phyloP scores from a whole-genome alignment of 2,797 vertebrate species.

The Nothura maculosa region DNA sequence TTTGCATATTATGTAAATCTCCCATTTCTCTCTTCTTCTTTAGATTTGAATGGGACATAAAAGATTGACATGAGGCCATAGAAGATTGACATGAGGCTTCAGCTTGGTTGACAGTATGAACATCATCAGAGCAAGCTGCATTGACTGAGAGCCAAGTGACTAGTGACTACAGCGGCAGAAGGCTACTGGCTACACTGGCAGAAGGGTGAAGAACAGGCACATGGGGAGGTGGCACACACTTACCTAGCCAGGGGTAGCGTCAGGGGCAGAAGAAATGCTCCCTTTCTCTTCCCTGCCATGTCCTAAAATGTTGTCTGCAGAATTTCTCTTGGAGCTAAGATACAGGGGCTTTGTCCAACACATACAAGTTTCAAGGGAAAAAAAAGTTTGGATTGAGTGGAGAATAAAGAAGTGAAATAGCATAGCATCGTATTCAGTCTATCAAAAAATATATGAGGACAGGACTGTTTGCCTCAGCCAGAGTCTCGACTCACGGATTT shows the following conservation, averaged over 20 bases:
- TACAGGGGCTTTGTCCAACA: background rate
- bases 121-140: background rate
- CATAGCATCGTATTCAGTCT: background rate
- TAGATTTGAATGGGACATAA: background rate
- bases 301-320: background rate
- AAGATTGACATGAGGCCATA: background rate
- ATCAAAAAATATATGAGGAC: background rate
- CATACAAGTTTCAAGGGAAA: background rate
- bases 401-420: background rate
- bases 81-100: background rate
- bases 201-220: background rate
- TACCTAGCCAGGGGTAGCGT: background rate
- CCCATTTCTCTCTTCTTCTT: background rate
- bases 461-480: rapidly evolving
- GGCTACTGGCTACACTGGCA: background rate
- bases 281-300: background rate
- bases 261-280: background rate
- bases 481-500: background rate
- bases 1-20: background rate
- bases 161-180: background rate
- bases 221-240: background rate
- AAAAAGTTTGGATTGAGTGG: background rate
- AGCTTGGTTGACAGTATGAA: background rate
- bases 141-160: background rate
- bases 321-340: background rate